Evolutionary conservation across 2,113 vertebrate species (phyloP).

Genomic region (Actenoides lindsayi): DNA sequence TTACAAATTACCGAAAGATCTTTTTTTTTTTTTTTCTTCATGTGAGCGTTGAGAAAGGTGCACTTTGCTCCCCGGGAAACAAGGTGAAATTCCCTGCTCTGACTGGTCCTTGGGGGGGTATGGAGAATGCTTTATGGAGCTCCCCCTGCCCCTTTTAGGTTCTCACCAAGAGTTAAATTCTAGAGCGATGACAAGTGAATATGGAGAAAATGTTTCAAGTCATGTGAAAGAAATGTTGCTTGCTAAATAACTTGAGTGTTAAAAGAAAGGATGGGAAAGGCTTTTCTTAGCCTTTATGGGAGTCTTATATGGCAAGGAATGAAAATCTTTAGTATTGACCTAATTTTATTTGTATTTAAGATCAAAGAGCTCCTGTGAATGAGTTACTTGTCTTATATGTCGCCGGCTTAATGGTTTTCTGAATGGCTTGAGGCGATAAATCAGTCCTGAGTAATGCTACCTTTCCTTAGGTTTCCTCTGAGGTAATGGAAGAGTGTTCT

Average conservation of each 20-base stretch:
- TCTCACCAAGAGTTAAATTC: slow-evolving; percentile 7
- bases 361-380: slow-evolving; percentile 47
- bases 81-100: neutral
- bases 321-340: slow-evolving; percentile 59
- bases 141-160: neutral
- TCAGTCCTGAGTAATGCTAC: slow-evolving; percentile 22
- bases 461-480: slow-evolving; percentile 39
- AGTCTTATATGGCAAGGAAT: slow-evolving; percentile 42
- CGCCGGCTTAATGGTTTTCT: slow-evolving; percentile 29
- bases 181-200: neutral
- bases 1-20: neutral
- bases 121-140: neutral
- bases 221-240: slow-evolving; percentile 48
- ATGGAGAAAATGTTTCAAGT: slow-evolving; percentile 38
- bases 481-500: slow-evolving; percentile 14
- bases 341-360: slow-evolving; percentile 55
- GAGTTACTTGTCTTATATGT: slow-evolving; percentile 39
- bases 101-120: neutral
- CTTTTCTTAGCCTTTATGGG: neutral
- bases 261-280: slow-evolving; percentile 17
- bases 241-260: slow-evolving; percentile 29
- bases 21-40: neutral
- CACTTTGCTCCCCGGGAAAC: neutral
- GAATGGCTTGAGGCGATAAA: slow-evolving; percentile 40
- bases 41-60: neutral